Evolutionary conservation across 2,797 vertebrate genomes (phyloP), one percentile per base, ranked within the genome.

Genomic region (Orestias chungarensis): DNA sequence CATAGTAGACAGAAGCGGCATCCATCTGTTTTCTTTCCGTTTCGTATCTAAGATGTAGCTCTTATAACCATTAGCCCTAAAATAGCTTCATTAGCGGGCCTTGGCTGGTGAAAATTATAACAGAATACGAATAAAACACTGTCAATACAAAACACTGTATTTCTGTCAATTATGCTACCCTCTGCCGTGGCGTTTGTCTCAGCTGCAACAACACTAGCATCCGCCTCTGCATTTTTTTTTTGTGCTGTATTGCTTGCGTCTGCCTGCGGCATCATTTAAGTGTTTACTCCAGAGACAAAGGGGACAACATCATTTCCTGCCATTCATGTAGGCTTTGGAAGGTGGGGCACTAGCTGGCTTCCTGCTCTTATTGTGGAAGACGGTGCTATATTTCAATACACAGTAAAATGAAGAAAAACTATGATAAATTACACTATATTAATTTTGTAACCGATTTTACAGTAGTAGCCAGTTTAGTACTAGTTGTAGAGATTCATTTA

Each of bases 241-340:
- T 0, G 25, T 46, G 35, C 25, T 70, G 44, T 38, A 25, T 42
- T 38, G 59, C 44, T 50, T 7, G 10, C 42, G 23, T 70, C 52
- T 59, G 50, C 67, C 27, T 9, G 31, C 9, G 29, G 40, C 29
- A 25, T 64, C 31, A 25, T 66, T 35, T 15, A 55, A 25, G n/a
- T 43, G 50, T 73, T 73, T 66, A 46, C 23, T 66, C 27, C 29
- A 29, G 31, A 64, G 33, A 71, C 59, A 52, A 71, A 64, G 18
- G 47, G 35, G 17, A 38, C 35, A 42, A 12, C 11, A 33, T 29
- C 11, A n/a, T 29, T 64, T 71, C 31, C 31, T 20, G 42, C 31
- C 42, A 47, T 59, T 59, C 23, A 59, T 47, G 50, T 20, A 31
- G 20, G 42, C 54, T 70, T n/a, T 55, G 55, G 23, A 23, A 69